Evolutionary conservation across 2,888 invertebrate genomes (phyloP).

Genomic region (Agonopterix arenella): DNA sequence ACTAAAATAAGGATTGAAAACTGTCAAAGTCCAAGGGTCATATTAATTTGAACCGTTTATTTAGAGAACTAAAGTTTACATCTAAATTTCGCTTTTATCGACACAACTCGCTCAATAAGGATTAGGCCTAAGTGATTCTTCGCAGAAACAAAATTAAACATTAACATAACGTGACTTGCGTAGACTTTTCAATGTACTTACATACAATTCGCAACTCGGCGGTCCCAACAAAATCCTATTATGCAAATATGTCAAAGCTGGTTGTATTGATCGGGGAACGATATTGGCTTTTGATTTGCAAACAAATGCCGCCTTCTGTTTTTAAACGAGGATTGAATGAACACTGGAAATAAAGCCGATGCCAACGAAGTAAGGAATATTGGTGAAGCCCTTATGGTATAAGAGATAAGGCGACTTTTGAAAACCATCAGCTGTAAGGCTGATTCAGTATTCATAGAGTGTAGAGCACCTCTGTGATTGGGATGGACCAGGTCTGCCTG

Average conservation of each 20-base stretch:
- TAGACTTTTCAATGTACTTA: background rate
- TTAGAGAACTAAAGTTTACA: too few relatives aligned
- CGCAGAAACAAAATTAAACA: background rate
- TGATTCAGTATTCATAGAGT: too few relatives aligned
- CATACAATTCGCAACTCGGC: conserved; percentile 3
- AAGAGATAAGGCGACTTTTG: too few relatives aligned
- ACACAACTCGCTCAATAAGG: background rate
- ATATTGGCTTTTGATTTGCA: conserved; percentile 72
- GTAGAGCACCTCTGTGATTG: too few relatives aligned
- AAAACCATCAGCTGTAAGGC: too few relatives aligned
- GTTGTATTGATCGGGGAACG: conserved; percentile 57
- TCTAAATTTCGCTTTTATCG: too few relatives aligned
- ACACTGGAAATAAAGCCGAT: background rate
- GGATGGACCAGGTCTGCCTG: too few relatives aligned
- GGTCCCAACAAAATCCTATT: conserved; percentile 55
- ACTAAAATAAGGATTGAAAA: too few relatives aligned
- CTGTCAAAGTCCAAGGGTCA: too few relatives aligned
- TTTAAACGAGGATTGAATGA: conserved; percentile 46
- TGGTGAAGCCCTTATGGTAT: too few relatives aligned
- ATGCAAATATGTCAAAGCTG: conserved; percentile 67
- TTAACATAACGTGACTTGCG: background rate
- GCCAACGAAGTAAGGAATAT: too few relatives aligned
- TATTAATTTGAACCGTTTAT: too few relatives aligned
- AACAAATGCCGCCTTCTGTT: conserved; percentile 62
- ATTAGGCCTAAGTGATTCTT: background rate